Evolutionary conservation across 2,888 invertebrate genomes (phyloP).

Genomic region (Noctua janthina): DNA sequence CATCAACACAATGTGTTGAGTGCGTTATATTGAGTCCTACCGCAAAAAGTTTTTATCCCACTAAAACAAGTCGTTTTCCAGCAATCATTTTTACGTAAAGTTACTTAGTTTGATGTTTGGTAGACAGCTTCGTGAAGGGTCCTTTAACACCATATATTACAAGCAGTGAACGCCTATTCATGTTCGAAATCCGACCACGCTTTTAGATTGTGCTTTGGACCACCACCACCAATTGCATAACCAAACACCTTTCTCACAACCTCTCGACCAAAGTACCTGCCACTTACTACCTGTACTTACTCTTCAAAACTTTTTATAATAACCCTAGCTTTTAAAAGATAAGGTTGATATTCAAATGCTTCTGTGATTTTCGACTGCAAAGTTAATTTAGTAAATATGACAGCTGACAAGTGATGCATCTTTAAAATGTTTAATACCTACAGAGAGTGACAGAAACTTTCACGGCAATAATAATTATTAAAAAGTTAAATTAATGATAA

Average conservation of each 20-base stretch:
- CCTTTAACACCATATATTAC: too few relatives aligned
- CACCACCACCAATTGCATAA: slow-evolving; percentile 75
- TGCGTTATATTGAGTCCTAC: too few relatives aligned
- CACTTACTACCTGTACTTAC: slow-evolving; percentile 55
- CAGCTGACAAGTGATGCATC: slow-evolving; percentile 64
- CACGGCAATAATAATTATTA: slow-evolving; percentile 51
- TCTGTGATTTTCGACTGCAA: neutral
- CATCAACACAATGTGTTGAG: too few relatives aligned
- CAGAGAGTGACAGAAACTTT: slow-evolving; percentile 53
- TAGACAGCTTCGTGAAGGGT: too few relatives aligned
- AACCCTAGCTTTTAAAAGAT: accelerated
- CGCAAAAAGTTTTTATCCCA: too few relatives aligned
- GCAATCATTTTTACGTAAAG: too few relatives aligned
- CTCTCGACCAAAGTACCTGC: slow-evolving; percentile 75
- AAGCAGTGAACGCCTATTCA: neutral
- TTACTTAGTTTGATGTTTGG: too few relatives aligned
- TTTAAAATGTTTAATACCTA: slow-evolving; percentile 43
- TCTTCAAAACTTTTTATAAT: slow-evolving; percentile 3
- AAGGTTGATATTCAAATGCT: slow-evolving; percentile 30
- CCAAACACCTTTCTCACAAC: slow-evolving; percentile 81
- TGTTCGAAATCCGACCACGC: slow-evolving; percentile 26
- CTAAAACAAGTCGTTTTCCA: too few relatives aligned
- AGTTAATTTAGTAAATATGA: slow-evolving; percentile 45
- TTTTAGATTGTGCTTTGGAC: slow-evolving; percentile 59
- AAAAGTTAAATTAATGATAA: slow-evolving; percentile 50